Base-by-base conservation (phyloP, 1,140 invertebrate species). In the Leptestheria dahalacensis region DNA sequence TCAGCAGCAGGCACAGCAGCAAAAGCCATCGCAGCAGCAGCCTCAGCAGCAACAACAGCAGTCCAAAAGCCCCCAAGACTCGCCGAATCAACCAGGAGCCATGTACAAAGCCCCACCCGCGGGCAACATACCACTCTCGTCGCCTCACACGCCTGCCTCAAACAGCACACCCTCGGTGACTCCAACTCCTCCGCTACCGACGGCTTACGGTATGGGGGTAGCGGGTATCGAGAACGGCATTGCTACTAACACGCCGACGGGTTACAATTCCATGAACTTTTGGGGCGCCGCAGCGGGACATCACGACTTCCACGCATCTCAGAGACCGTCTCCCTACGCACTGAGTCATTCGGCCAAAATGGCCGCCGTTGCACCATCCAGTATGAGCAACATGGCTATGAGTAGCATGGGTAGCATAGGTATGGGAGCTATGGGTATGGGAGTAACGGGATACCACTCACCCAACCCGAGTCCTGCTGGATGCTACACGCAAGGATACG, bases 141-240 rank as follows among this genome's bases (percentile, higher is more conserved):
- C 58, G 4, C 58, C 58, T 25, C 58, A 60, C 15, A 60, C 58
- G n/a, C 58, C 58, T 12, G 49, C 58, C 18, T 60, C 58, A 10
- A 51, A 62, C 6, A 47, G 26, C 12, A 66, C 65, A 18, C 65
- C 65, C 23, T 65, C 65, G 23, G 60, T 63, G 20, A 60, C 64
- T 12, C 64, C 65, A 9, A 57, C 62, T 11, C 55, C 62, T 1
- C 48, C 48, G 48, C 23, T 10, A 6, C 49, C 51, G 48, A 26
- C 58, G 15, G 48, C 29, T 29, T 55, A 55, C 28, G 53, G 53
- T 18, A 55, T 33, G 23, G 33, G 26, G 21, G 21, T 26, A 28
- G 28, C 24, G 15, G 26, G 24, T 9, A 55, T 55, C 26, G 53
- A 26, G 21, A 18, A 55, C 26, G 33, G 33, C 15, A 6, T 41